A percentile compares a stretch with the other conserved stretches of the same genome.
phyloP scores from a whole-genome alignment of 2,888 invertebrate species.

The Cepaea hortensis region DNA sequence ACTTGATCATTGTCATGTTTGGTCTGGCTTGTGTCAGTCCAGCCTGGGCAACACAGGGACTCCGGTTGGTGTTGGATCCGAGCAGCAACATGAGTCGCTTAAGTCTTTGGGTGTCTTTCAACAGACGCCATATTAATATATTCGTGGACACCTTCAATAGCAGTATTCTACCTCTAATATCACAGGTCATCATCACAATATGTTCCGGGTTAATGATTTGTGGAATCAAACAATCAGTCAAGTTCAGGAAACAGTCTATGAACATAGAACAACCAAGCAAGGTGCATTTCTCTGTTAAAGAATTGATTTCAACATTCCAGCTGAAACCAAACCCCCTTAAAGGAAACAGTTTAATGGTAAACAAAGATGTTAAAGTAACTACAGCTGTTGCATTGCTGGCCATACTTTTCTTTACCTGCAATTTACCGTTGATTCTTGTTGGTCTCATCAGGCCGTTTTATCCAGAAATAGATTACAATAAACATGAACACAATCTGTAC shows the following conservation, averaged over 20 bases:
- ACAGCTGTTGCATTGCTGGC: conserved; percentile 10
- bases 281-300: neutral
- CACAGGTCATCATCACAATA: conserved; percentile 20
- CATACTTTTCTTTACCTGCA: conserved; percentile 5
- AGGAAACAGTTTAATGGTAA: neutral
- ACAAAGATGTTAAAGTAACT: neutral
- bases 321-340: neutral
- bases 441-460: neutral
- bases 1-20: conserved; percentile 10
- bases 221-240: neutral
- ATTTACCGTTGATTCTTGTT: conserved; percentile 11
- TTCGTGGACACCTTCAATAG: conserved; percentile 29
- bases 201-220: neutral
- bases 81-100: neutral
- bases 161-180: neutral
- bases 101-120: neutral
- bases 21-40: conserved; percentile 8
- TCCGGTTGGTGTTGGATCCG: neutral
- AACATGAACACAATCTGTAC: conserved; percentile 3
- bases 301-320: too few relatives aligned
- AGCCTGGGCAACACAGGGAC: conserved; percentile 12
- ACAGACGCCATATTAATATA: conserved; percentile 6
- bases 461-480: neutral
- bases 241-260: neutral
- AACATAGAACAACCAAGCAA: neutral